These are phyloP conservation scores for Pherbina coryleti DNA, from an alignment of 2,888 invertebrate genomes.

Conservation along the genomic window DNA sequence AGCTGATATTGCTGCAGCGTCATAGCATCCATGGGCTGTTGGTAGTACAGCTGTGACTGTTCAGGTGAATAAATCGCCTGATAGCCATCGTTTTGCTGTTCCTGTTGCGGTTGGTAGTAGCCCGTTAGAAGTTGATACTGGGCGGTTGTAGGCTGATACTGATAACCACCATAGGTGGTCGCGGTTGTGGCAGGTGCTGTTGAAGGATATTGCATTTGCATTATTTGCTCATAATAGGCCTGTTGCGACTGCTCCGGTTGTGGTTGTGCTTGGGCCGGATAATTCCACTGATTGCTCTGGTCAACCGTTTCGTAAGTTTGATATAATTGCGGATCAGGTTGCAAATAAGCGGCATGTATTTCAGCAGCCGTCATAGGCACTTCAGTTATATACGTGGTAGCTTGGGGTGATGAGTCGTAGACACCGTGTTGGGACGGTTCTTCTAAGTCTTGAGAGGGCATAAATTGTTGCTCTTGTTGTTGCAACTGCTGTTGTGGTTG, in stretches of 20 bases:
- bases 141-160: slow-evolving; percentile 58
- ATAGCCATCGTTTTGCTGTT: slow-evolving; percentile 55
- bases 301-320: slow-evolving; percentile 63
- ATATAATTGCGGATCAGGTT: slow-evolving; percentile 62
- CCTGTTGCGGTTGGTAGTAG: slow-evolving; percentile 56
- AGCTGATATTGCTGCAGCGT: slow-evolving; percentile 44
- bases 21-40: slow-evolving; percentile 46
- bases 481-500: slow-evolving; percentile 31
- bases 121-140: slow-evolving; percentile 63
- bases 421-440: slow-evolving; percentile 13
- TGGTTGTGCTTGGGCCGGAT: slow-evolving; percentile 39
- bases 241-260: slow-evolving; percentile 49
- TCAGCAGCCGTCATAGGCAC: slow-evolving; percentile 63
- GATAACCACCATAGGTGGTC: slow-evolving; percentile 49
- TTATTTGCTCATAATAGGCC: slow-evolving; percentile 64
- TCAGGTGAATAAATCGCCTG: slow-evolving; percentile 55
- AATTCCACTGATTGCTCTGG: slow-evolving; percentile 61
- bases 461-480: slow-evolving; percentile 17
- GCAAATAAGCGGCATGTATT: slow-evolving; percentile 63
- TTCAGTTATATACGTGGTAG: slow-evolving; percentile 23
- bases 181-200: slow-evolving; percentile 39
- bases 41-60: slow-evolving; percentile 56
- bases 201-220: slow-evolving; percentile 63
- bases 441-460: slow-evolving; percentile 8
- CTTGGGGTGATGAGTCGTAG: neutral